Percentiles rank a stretch among this genome's conserved stretches.
phyloP scores from a whole-genome alignment of 2,888 invertebrate genomes.

The Papilio elwesi region DNA sequence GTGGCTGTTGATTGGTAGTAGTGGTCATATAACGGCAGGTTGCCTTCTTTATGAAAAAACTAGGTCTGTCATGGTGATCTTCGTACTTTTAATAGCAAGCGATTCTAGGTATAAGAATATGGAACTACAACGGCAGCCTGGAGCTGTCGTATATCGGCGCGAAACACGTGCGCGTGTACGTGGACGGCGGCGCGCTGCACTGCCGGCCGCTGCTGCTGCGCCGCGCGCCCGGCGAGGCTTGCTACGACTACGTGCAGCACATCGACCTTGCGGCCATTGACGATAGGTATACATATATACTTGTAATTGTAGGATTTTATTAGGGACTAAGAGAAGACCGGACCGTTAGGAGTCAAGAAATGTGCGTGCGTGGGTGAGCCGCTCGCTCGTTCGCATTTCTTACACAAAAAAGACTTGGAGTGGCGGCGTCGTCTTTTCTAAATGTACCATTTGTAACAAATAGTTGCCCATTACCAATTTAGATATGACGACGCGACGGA shows the following conservation, averaged over 20 bases:
- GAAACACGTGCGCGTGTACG: conserved; percentile 71
- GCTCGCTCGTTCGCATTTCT: too few species aligned
- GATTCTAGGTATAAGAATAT: conserved; percentile 86
- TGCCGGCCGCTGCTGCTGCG: conserved; percentile 79
- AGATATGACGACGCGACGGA: conserved; percentile 56
- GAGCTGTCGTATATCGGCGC: conserved; percentile 87
- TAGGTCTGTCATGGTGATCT: too few species aligned
- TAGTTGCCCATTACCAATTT: neutral
- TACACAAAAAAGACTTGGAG: too few species aligned
- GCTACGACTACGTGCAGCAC: conserved; percentile 91
- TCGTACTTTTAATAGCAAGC: neutral
- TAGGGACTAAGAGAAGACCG: too few species aligned
- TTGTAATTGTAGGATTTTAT: too few species aligned
- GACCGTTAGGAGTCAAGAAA: too few species aligned
- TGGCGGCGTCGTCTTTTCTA: too few species aligned
- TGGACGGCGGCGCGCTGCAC: conserved; percentile 70
- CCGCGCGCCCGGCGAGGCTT: conserved; percentile 89
- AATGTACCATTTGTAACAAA: too few species aligned
- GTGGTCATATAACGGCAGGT: too few species aligned
- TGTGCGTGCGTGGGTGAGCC: too few species aligned
- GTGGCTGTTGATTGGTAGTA: too few species aligned
- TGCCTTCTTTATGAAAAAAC: too few species aligned
- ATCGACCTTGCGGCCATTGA: conserved; percentile 70
- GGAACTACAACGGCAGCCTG: conserved; percentile 92
- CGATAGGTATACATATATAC: conserved; percentile 56